phyloP scores from a whole-genome alignment of 2,797 vertebrate species.

The Philypnodon macrostomus region DNA sequence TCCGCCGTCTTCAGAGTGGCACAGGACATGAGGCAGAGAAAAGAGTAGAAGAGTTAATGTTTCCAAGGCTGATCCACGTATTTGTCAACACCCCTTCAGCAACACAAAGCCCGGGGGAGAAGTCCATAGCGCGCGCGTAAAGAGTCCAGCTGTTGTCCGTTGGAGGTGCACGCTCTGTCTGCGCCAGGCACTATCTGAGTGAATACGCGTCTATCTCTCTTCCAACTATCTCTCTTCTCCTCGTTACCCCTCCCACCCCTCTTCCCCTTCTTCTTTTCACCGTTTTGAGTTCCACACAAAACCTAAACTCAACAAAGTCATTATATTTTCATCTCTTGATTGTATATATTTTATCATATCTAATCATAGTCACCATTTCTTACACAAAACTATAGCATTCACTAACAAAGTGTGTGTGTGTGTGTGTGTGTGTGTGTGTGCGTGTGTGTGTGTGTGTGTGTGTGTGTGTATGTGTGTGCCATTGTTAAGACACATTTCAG shows the following conservation, averaged over 20 bases:
- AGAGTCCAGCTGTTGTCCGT: constrained; percentile 11
- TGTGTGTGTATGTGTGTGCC: too few relatives aligned
- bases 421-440: too few relatives aligned
- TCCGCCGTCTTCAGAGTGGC: constrained; percentile 17
- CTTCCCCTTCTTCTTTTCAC: background rate
- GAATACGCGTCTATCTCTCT: constrained; percentile 55
- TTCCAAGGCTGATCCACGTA: constrained; percentile 1
- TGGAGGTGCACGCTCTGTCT: constrained; percentile 10
- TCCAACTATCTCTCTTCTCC: constrained; percentile 23
- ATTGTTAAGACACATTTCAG: too few relatives aligned
- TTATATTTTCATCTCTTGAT: too few relatives aligned
- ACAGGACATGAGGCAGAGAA: constrained; percentile 6
- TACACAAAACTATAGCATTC: too few relatives aligned
- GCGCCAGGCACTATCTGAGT: constrained; percentile 45
- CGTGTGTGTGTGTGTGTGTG: too few relatives aligned
- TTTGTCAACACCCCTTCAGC: constrained; percentile 6
- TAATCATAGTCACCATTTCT: too few relatives aligned
- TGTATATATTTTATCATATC: too few relatives aligned
- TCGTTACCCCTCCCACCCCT: constrained; percentile 1
- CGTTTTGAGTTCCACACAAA: background rate
- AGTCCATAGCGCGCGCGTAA: constrained; percentile 26
- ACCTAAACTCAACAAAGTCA: background rate
- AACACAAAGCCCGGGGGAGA: constrained; percentile 1
- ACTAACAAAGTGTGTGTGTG: too few relatives aligned
- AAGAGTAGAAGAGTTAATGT: constrained; percentile 4